Base-by-base conservation (phyloP, 2,113 vertebrate species). In the Larimichthys crocea region DNA sequence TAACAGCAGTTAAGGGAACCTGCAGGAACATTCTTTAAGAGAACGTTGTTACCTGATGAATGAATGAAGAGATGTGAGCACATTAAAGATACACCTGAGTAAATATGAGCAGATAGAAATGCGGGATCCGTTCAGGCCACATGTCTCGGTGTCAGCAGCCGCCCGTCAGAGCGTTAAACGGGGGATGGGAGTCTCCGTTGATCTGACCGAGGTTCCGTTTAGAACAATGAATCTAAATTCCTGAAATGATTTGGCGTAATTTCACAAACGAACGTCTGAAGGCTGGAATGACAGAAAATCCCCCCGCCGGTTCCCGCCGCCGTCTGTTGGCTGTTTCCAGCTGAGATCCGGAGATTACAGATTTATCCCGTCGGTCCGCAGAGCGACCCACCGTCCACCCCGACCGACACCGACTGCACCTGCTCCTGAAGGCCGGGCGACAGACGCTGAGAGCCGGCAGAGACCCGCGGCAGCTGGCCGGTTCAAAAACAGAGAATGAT, bases 321-420 rank as follows among this genome's bases (percentile, higher is more conserved):
- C 83, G 61, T 81, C 65, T 70, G 73, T 67, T 42, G n/a, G 59
- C 44, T 3, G 69, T 16, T 72, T 83, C 68, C 29, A 14, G 52
- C 10, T 65, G 3, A 78, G 79, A 91, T 70, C 86, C 76, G 61
- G 29, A 88, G 85, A 89, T 90, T 84, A 89, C 52, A 16, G 76
- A 65, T 64, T 77, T 31, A 50, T 55, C 56, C 48, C 69, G 81
- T 66, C 62, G 4, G 12, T 42, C 62, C 22, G 3, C 67, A 15
- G 4, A 26, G 17, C 61, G 10, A 31, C 20, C 35, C 77, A 3
- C 7, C 60, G 2, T 48, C 60, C 53, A 6, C 35, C 4, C 49
- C 0, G 0, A 17, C 66, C 53, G 22, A 42, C 55, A 56, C 22
- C 80, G 83, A 9, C 26, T 5, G 42, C 44, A 10, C 3, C 72